These are phyloP conservation scores for Thalassarche chlororhynchos DNA, from an alignment of 2,113 vertebrate genomes.

Conservation along the genomic window DNA sequence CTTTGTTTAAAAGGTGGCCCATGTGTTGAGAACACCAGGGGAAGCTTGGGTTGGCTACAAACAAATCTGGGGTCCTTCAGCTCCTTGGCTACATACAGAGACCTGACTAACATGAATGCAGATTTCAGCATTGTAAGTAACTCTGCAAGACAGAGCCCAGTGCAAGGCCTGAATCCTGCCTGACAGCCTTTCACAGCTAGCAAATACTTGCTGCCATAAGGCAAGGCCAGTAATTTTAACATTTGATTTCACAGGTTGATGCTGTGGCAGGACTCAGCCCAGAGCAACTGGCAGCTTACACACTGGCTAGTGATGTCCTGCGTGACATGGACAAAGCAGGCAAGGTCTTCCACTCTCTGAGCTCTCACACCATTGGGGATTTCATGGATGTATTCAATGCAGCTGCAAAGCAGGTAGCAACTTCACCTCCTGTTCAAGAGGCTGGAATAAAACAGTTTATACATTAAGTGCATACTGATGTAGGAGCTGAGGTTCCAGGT, in stretches of 20 bases:
- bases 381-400: slow-evolving; percentile 38
- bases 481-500: not conserved
- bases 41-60: not conserved
- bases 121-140: not conserved
- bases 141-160: not conserved
- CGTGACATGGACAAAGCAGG: not conserved
- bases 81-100: not conserved
- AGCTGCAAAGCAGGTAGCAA: not conserved
- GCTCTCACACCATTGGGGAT: not conserved
- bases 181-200: not conserved
- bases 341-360: not conserved
- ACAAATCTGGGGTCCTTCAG: slow-evolving; percentile 2
- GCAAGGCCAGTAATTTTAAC: not conserved
- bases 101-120: not conserved
- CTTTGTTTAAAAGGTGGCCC: not conserved
- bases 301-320: not conserved
- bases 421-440: no score
- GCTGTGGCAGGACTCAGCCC: not conserved
- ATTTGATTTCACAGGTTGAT: not conserved
- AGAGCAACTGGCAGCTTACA: not conserved
- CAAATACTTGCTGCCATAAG: not conserved
- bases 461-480: not conserved
- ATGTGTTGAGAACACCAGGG: not conserved
- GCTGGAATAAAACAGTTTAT: not conserved
- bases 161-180: not conserved